Evolutionary conservation across 1,140 invertebrate species (phyloP).

Genomic region (Rhagoletis pomonella): DNA sequence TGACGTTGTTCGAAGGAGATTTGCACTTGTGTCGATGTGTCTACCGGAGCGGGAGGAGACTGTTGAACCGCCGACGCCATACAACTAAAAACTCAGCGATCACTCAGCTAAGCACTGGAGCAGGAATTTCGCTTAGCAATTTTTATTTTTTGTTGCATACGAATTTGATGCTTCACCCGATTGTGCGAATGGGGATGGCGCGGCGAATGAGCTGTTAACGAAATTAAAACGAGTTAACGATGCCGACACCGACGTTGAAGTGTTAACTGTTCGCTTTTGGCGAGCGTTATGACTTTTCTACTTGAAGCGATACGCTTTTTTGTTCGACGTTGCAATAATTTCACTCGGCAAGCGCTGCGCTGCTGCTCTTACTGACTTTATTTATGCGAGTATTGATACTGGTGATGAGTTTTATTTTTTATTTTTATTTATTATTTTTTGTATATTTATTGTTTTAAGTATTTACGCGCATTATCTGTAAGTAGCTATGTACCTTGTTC

Average conservation of each 20-base stretch:
- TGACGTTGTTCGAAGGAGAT: conserved; percentile 29
- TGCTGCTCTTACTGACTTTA: neutral
- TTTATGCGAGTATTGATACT: neutral
- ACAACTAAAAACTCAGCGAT: neutral
- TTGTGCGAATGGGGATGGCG: neutral
- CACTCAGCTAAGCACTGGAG: conserved; percentile 1
- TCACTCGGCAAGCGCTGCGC: neutral
- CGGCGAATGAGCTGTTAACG: conserved; percentile 1
- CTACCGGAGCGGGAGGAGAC: conserved; percentile 4
- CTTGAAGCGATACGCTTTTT: neutral
- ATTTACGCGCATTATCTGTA: neutral
- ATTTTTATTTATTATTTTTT: neutral
- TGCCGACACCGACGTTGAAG: neutral
- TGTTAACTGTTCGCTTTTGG: neutral
- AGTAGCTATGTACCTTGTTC: neutral
- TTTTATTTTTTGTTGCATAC: neutral
- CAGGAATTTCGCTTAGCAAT: neutral
- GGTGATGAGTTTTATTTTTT: neutral
- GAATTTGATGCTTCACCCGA: neutral
- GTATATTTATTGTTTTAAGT: neutral
- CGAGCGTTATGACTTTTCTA: conserved; percentile 3
- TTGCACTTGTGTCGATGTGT: conserved; percentile 30
- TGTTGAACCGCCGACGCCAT: neutral
- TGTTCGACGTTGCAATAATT: neutral
- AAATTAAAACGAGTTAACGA: neutral